Evolutionary conservation across 2,888 invertebrate genomes (phyloP).

Genomic region (Tineola bisselliella): DNA sequence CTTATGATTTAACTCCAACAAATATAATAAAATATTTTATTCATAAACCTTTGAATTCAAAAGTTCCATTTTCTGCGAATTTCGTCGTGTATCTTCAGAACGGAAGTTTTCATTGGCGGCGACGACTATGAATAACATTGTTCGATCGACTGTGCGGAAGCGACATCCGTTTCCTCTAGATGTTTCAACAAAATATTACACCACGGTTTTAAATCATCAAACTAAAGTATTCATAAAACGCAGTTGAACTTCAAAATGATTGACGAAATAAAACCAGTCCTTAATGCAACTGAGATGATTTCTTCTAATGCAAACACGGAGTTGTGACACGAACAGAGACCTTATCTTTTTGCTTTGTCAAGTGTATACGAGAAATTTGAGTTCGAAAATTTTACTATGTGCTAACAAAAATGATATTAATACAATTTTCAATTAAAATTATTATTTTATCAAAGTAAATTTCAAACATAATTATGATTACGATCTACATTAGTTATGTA

Average conservation of each 20-base stretch:
- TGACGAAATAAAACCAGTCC: background rate
- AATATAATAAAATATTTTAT: background rate
- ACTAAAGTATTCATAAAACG: background rate
- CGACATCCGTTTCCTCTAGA: conserved; percentile 16
- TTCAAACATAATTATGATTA: no score
- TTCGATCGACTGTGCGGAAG: conserved; percentile 23
- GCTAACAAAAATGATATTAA: no score
- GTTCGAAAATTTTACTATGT: background rate
- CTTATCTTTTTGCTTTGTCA: conserved; percentile 6
- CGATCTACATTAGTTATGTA: no score
- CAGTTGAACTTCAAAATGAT: background rate
- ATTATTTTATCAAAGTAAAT: no score
- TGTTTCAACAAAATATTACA: conserved; percentile 3
- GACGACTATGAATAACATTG: conserved; percentile 33
- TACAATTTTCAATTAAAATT: no score
- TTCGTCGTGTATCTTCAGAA: conserved; percentile 22
- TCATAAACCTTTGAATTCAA: conserved; percentile 1
- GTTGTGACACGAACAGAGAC: background rate
- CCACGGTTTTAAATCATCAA: conserved; percentile 14
- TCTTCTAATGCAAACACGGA: background rate
- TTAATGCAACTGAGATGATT: background rate
- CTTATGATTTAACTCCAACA: background rate
- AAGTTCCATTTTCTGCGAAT: conserved; percentile 28
- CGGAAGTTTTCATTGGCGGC: conserved; percentile 36
- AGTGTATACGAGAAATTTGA: background rate